Conservation (phyloP, 1,140 invertebrate species). For the Berghia stephanieae region DNA sequence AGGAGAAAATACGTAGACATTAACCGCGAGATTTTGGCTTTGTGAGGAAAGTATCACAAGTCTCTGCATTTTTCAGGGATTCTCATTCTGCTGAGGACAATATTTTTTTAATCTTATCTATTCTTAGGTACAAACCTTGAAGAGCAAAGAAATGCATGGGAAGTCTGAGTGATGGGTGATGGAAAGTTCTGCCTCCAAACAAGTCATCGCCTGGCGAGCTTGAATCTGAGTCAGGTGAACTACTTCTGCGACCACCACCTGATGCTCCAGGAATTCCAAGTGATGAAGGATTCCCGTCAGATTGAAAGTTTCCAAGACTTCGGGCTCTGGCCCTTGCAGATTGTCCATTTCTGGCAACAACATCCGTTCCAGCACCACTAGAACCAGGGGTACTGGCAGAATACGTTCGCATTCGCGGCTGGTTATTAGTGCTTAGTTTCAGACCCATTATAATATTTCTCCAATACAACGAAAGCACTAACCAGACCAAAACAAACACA, state of each 20-base stretch:
- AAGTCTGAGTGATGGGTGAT: conserved; percentile 57
- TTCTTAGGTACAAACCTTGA: conserved; percentile 48
- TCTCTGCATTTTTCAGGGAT: no score
- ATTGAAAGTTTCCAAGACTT: conserved; percentile 54
- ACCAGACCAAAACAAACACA: conserved; percentile 3
- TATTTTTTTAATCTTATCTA: no score
- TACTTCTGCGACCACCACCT: conserved; percentile 45
- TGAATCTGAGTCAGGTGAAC: conserved; percentile 59
- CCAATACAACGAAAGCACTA: background rate
- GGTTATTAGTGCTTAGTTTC: conserved; percentile 55
- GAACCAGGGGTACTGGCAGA: conserved; percentile 55
- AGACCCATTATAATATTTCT: conserved; percentile 45
- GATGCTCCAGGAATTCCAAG: conserved; percentile 50
- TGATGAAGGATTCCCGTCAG: conserved; percentile 41
- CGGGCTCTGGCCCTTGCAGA: conserved; percentile 48
- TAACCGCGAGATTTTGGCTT: no score
- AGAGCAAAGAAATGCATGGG: conserved; percentile 59
- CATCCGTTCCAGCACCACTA: conserved; percentile 32
- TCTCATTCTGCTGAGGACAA: no score
- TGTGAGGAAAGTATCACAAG: no score
- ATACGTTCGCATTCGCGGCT: conserved; percentile 55
- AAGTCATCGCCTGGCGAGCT: conserved; percentile 55
- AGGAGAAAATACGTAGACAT: no score
- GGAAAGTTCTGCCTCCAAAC: conserved; percentile 46
- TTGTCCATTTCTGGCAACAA: conserved; percentile 3